phyloP scores from a whole-genome alignment of 2,797 vertebrate genomes.

The Geotrypetes seraphini region DNA sequence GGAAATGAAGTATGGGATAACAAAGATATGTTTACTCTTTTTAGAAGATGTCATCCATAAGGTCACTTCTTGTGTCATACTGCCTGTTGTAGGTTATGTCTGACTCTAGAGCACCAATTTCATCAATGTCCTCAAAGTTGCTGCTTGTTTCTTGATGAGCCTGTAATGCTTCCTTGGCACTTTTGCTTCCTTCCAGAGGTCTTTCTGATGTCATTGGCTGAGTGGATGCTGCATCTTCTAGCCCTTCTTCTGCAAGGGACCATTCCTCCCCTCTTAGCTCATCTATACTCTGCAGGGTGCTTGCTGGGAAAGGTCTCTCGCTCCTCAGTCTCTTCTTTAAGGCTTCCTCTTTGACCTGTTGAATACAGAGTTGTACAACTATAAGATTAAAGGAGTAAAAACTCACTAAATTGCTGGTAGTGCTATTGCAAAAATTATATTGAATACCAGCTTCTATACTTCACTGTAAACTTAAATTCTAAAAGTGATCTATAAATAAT shows the following conservation, averaged over 20 bases:
- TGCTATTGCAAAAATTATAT: no score
- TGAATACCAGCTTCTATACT: no score
- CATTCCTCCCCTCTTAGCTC: not conserved
- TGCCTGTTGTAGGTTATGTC: constrained; percentile 27
- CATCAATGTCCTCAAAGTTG: not conserved
- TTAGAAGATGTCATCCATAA: constrained; percentile 16
- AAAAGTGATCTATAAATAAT: no score
- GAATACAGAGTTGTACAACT: no score
- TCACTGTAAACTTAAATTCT: no score
- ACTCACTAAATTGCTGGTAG: no score
- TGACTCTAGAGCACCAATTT: constrained; percentile 11
- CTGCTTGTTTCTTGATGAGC: not conserved
- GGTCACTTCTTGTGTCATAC: not conserved
- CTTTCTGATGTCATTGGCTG: not conserved
- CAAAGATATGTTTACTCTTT: constrained; percentile 1
- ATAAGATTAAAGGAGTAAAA: no score
- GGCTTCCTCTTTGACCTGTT: constrained; percentile 58
- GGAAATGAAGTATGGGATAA: not conserved
- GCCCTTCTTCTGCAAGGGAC: constrained; percentile 4
- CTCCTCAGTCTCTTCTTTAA: constrained; percentile 45
- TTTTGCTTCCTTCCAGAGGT: constrained; percentile 4
- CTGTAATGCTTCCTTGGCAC: not conserved
- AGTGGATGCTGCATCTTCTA: not conserved
- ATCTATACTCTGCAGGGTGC: not conserved
- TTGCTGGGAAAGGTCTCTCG: not conserved